phyloP scores from a whole-genome alignment of 2,888 invertebrate genomes.

The Tenodera sinensis region DNA sequence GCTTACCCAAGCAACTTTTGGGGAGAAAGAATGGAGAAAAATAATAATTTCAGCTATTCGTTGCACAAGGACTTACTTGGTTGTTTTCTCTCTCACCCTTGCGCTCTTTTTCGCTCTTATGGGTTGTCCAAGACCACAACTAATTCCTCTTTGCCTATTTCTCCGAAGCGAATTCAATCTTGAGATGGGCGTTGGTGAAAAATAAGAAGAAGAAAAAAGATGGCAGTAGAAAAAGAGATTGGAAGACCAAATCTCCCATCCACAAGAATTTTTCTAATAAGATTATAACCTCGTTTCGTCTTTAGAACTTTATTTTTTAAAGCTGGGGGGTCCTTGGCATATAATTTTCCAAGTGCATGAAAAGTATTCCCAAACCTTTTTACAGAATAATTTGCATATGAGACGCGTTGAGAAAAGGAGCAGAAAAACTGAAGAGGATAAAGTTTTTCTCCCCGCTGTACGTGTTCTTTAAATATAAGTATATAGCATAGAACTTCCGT shows the following conservation, averaged over 20 bases:
- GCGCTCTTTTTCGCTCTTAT: not conserved
- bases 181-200: not conserved
- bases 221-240: not conserved
- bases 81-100: not conserved
- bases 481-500: too few species aligned
- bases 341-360: not conserved
- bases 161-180: conserved; percentile 13
- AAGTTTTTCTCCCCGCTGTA: not conserved
- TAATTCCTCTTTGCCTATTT: conserved; percentile 7
- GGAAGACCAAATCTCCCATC: not conserved
- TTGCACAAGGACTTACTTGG: not conserved
- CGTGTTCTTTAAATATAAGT: too few species aligned
- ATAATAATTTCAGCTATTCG: not conserved
- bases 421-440: not conserved
- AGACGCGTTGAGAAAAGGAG: not conserved
- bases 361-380: not conserved
- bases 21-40: not conserved
- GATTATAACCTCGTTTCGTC: conserved; percentile 19
- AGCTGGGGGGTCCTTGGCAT: not conserved
- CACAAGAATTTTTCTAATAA: conserved; percentile 8
- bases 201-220: not conserved
- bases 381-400: conserved; percentile 9
- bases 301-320: conserved; percentile 2
- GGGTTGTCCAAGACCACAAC: not conserved
- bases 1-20: not conserved